A percentile compares a stretch with the other conserved stretches of the same genome.
phyloP scores from a whole-genome alignment of 2,888 invertebrate genomes.

The Lomographa bimaculata region DNA sequence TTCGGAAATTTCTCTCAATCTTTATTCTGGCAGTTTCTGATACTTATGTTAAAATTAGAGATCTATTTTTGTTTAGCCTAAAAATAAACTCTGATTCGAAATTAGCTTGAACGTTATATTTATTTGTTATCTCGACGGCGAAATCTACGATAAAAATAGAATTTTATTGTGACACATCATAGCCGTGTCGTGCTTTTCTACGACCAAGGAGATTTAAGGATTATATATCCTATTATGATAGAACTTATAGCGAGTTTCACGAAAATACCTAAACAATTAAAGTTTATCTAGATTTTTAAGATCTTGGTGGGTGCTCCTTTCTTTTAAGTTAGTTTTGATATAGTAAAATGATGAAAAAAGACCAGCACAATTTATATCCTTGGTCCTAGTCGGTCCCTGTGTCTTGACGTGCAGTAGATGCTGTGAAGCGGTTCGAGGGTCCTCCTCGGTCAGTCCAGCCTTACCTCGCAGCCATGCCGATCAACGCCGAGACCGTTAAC shows the following conservation, averaged over 20 bases:
- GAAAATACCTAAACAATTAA: too few relatives aligned
- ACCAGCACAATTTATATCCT: constrained; percentile 34
- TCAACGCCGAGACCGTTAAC: constrained; percentile 86
- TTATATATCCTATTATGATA: neutral
- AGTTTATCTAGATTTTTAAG: too few relatives aligned
- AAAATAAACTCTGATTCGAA: constrained; percentile 11
- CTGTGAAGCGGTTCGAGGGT: constrained; percentile 41
- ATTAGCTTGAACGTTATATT: constrained; percentile 13
- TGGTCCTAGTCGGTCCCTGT: constrained; percentile 60
- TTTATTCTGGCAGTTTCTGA: too few relatives aligned
- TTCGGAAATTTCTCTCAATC: neutral
- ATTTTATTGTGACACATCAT: constrained; percentile 12
- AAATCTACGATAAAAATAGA: constrained; percentile 14
- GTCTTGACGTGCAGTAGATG: constrained; percentile 48
- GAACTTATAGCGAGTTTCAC: too few relatives aligned
- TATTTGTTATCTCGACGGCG: constrained; percentile 16
- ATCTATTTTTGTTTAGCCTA: constrained; percentile 15
- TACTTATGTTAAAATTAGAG: constrained; percentile 18
- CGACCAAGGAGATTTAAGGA: neutral
- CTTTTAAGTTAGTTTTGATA: neutral
- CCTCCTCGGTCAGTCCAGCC: constrained; percentile 57
- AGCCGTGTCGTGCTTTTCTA: neutral
- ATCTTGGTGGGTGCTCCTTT: too few relatives aligned
- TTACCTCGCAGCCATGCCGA: constrained; percentile 67
- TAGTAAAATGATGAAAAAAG: neutral